Evolutionary conservation across 2,113 vertebrate genomes (phyloP), one percentile per base, ranked within the genome.

Genomic region (Anarhynchus alexandrinus): DNA sequence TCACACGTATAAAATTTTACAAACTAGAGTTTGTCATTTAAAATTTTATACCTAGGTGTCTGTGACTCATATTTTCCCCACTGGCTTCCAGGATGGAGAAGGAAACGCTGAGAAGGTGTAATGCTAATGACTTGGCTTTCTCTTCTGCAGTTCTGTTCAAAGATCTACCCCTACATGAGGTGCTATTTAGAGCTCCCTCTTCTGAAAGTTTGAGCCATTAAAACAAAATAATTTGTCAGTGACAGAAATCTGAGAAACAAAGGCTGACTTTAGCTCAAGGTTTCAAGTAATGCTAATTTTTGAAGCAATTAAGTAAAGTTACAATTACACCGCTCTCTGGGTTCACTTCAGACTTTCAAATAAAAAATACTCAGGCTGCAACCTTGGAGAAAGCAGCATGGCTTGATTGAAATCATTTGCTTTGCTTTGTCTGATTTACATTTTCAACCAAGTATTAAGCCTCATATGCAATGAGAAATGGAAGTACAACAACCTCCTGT

Each of bases 41-140:
- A 82, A 91, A 77, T 66, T n/a, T 97, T 94, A 57, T 82, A 80
- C 88, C 43, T 80, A 88, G 49, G 55, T 76, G 71, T 90, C 89
- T 88, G 78, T 95, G 94, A 95, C 36, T 95, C 89, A 96, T 51
- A 80, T 85, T 95, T 96, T 86, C 94, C 67, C 12, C 14, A 12
- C 64, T 62, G 42, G 45, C 61, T 94, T 97, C 86, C 84, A 94
- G 82, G 34, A 85, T 40, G 3, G 3, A 91, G 84, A 94, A 95
- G 81, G 81, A 95, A 97, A 95, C 81, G 87, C 54, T 77, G 84
- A 95, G 86, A 95, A 93, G 67, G 81, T 94, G 67, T 77, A 95
- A 91, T 40, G 65, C 73, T 93, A 95, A 95, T 1, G 20, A 85
- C 74, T 89, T 80, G 81, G 73, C 81, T 51, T 40, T 94, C 61